phyloP scores from a whole-genome alignment of 2,113 vertebrate species.

The Percopsis transmontana region DNA sequence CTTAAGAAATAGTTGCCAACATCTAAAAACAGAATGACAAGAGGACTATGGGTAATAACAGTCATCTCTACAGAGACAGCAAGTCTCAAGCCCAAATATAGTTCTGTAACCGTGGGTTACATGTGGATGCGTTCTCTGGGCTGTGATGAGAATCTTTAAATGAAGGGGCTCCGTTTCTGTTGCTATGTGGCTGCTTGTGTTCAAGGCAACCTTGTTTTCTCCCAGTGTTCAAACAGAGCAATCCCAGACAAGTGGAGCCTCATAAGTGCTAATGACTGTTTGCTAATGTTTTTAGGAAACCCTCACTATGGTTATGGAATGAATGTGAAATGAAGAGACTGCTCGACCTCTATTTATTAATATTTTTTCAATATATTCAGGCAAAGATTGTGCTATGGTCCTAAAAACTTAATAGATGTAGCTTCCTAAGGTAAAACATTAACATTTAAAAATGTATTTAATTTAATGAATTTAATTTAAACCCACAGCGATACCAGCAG shows the following conservation, averaged over 20 bases:
- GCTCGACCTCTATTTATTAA: background rate
- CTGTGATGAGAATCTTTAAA: constrained; percentile 37
- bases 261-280: constrained; percentile 63
- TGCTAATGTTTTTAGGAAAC: constrained; percentile 47
- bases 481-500: no score
- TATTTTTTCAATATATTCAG: no score
- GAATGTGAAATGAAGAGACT: constrained; percentile 18
- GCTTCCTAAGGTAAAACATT: no score
- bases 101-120: constrained; percentile 26
- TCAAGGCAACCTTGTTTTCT: constrained; percentile 27
- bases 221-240: background rate
- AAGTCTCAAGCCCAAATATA: constrained; percentile 58
- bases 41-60: constrained; percentile 13
- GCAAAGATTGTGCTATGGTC: no score
- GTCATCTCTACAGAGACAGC: constrained; percentile 26
- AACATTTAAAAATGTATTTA: no score
- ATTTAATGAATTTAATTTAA: no score
- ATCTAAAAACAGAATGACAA: constrained; percentile 61
- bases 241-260: constrained; percentile 54
- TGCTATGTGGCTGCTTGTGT: constrained; percentile 30
- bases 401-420: no score
- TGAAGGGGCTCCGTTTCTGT: constrained; percentile 13
- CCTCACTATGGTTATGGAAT: constrained; percentile 15
- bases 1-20: constrained; percentile 49
- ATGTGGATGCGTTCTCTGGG: constrained; percentile 19